Percentiles rank a stretch among this genome's conserved stretches.
Evolutionary conservation across 2,888 invertebrate species (phyloP).

Genomic region (Caenorhabditis sp.): DNA sequence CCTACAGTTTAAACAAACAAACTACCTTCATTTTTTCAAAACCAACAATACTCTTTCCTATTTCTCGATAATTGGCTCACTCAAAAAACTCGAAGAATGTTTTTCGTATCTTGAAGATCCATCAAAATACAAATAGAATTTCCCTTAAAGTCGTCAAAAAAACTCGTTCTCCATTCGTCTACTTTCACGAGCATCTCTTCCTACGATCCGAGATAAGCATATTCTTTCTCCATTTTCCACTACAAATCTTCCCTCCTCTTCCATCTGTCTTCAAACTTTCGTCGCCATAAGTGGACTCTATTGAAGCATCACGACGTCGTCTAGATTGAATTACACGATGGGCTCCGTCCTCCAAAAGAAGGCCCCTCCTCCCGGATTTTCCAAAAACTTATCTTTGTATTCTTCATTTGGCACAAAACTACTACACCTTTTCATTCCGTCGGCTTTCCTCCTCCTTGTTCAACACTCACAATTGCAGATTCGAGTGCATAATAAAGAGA

Average conservation of each 20-base stretch:
- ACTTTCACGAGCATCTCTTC: slow-evolving; percentile 27
- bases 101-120: slow-evolving; percentile 8
- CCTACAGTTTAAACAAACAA: too few species aligned
- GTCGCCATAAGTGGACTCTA: slow-evolving; percentile 63
- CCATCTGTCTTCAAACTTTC: slow-evolving; percentile 51
- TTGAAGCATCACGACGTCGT: slow-evolving; percentile 65
- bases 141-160: slow-evolving; percentile 37
- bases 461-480: slow-evolving; percentile 61
- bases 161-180: slow-evolving; percentile 34
- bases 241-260: neutral
- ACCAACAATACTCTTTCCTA: neutral
- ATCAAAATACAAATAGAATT: slow-evolving; percentile 35
- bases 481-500: slow-evolving; percentile 60
- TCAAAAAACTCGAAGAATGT: neutral
- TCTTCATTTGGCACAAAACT: slow-evolving; percentile 19
- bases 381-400: slow-evolving; percentile 50
- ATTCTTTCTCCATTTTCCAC: neutral
- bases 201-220: slow-evolving; percentile 31
- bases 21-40: too few species aligned
- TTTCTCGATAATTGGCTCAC: neutral
- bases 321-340: slow-evolving; percentile 66
- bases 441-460: slow-evolving; percentile 7
- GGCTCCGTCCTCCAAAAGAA: slow-evolving; percentile 49
- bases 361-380: slow-evolving; percentile 24
- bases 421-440: slow-evolving; percentile 24